Evolutionary conservation across 2,888 invertebrate species (phyloP).

Genomic region (Loripinus fragilis): DNA sequence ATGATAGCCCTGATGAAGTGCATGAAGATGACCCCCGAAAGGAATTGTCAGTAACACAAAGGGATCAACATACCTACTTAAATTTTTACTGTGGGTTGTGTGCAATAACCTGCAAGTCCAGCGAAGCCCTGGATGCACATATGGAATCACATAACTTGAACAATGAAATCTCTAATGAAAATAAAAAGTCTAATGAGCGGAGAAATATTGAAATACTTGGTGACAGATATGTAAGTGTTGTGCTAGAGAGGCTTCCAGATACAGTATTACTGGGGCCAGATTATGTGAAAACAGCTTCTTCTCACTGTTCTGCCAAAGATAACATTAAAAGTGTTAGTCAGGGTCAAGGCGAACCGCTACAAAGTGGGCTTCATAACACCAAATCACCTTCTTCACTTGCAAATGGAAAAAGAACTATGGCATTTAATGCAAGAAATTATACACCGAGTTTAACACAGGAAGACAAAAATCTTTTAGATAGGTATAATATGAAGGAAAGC

Average conservation of each 20-base stretch:
- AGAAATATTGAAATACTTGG: background rate
- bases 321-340: background rate
- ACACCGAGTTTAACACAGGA: background rate
- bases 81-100: conserved; percentile 4
- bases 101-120: background rate
- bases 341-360: background rate
- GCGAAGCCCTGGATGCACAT: background rate
- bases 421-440: background rate
- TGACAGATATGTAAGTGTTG: background rate
- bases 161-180: background rate
- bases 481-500: background rate
- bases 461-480: background rate
- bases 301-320: too few relatives aligned
- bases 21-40: background rate
- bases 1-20: background rate
- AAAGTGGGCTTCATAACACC: background rate
- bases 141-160: background rate
- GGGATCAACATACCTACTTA: background rate
- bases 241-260: background rate
- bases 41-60: background rate
- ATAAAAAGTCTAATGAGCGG: background rate
- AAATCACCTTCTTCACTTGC: background rate
- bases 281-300: background rate
- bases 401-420: background rate
- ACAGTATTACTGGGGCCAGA: background rate